Percentiles rank a stretch among this genome's conserved stretches.
These are phyloP conservation scores for Chamaea fasciata DNA, from an alignment of 2,113 vertebrate species.

Conservation along the genomic window DNA sequence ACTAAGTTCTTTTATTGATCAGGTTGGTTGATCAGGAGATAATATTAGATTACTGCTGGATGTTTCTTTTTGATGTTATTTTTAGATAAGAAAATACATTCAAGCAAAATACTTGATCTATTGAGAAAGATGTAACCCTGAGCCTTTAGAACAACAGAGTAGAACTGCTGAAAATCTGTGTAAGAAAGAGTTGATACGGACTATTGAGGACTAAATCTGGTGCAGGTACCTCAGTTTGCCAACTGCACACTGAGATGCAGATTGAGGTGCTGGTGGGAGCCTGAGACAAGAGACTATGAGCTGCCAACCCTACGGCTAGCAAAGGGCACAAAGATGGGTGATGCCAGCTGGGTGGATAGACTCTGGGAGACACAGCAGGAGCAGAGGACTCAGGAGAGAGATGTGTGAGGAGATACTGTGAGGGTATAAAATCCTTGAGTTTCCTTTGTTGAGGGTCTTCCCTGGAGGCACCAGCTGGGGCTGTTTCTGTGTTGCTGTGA, in stretches of 20 bases:
- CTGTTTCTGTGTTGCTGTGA: not conserved
- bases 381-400: not conserved
- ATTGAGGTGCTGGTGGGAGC: not conserved
- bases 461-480: fast-evolving
- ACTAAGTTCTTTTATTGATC: not conserved
- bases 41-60: not conserved
- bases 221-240: not conserved
- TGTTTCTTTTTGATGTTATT: not conserved
- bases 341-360: not conserved
- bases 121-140: not conserved
- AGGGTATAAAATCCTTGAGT: not conserved
- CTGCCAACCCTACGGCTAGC: not conserved
- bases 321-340: not conserved
- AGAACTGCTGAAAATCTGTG: not conserved
- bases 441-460: not conserved
- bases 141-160: not conserved
- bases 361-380: not conserved
- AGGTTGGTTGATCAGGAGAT: not conserved
- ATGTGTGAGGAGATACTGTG: not conserved
- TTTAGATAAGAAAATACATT: not conserved
- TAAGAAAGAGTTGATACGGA: not conserved
- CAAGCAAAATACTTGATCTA: not conserved
- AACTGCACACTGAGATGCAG: not conserved
- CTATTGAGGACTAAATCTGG: not conserved
- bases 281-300: not conserved